These are phyloP conservation scores for Oreochromis niloticus DNA, from an alignment of 2,113 vertebrate genomes.

Conservation along the genomic window DNA sequence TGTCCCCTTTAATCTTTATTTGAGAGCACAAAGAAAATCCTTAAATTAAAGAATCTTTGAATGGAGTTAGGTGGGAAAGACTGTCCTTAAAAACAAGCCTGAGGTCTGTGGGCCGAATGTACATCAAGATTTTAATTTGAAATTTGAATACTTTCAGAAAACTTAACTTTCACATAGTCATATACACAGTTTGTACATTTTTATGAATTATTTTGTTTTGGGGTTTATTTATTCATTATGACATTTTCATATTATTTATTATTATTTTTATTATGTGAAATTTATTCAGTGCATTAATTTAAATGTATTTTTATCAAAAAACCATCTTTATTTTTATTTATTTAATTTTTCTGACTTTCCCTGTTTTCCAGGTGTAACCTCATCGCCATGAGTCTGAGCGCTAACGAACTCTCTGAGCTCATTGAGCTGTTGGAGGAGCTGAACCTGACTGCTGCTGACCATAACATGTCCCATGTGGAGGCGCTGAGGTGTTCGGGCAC, in stretches of 20 bases:
- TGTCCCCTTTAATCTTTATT: not conserved
- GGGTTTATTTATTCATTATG: not conserved
- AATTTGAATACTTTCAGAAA: not conserved
- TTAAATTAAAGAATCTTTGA: not conserved
- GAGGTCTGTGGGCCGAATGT: not conserved
- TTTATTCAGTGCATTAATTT: not conserved
- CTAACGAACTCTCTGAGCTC: slow-evolving; percentile 60
- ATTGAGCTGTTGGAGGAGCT: slow-evolving; percentile 75
- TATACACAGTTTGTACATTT: not conserved
- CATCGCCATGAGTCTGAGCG: slow-evolving; percentile 44
- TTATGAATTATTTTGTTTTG: not conserved
- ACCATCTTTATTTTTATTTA: not conserved
- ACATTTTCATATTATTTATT: not conserved
- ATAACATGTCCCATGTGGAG: slow-evolving; percentile 76
- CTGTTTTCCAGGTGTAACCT: not conserved
- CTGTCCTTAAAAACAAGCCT: not conserved
- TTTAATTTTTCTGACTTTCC: not conserved
- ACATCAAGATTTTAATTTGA: not conserved
- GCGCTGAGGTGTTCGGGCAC: slow-evolving; percentile 68
- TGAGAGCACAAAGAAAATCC: not conserved
- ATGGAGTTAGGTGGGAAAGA: not conserved
- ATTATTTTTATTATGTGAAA: not conserved
- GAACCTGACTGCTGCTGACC: slow-evolving; percentile 72
- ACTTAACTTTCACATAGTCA: not conserved
- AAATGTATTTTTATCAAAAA: not conserved